phyloP scores from a whole-genome alignment of 2,888 invertebrate species.

The Cataglyphis rosenhaueri region DNA sequence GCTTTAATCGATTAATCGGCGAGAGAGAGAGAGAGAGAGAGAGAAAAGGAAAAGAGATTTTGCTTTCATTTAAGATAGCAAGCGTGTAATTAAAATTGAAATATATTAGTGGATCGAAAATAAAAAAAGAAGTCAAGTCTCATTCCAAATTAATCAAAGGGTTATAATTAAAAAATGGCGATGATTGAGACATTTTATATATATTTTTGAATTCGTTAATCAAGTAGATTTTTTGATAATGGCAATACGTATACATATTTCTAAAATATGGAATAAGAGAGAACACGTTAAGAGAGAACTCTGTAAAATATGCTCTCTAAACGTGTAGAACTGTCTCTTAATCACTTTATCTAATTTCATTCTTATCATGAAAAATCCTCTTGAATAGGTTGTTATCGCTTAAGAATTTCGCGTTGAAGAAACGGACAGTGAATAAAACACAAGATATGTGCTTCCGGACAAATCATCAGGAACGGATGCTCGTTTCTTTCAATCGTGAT shows the following conservation, averaged over 20 bases:
- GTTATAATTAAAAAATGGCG: background rate
- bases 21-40: background rate
- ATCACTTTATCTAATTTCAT: background rate
- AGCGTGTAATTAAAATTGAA: conserved; percentile 15
- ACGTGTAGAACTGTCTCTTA: background rate
- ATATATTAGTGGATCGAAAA: background rate
- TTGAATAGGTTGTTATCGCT: background rate
- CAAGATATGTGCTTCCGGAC: conserved; percentile 46
- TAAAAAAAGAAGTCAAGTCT: background rate
- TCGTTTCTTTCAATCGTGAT: conserved; percentile 11
- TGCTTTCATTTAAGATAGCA: conserved; percentile 9
- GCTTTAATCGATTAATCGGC: conserved; percentile 29
- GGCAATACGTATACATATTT: background rate
- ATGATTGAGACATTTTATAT: background rate
- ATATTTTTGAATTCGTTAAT: background rate
- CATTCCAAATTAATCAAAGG: background rate
- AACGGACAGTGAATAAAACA: conserved; percentile 19
- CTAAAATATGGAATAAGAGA: background rate
- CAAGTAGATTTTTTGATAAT: background rate
- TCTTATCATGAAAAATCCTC: background rate
- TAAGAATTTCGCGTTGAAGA: conserved; percentile 6
- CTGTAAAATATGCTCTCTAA: no score
- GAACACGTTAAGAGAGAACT: background rate
- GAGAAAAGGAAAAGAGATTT: background rate
- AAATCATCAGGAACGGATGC: conserved; percentile 40